These are phyloP conservation scores for Ophthalmotilapia sp. DNA, from an alignment of 2,113 vertebrate species.

Conservation along the genomic window DNA sequence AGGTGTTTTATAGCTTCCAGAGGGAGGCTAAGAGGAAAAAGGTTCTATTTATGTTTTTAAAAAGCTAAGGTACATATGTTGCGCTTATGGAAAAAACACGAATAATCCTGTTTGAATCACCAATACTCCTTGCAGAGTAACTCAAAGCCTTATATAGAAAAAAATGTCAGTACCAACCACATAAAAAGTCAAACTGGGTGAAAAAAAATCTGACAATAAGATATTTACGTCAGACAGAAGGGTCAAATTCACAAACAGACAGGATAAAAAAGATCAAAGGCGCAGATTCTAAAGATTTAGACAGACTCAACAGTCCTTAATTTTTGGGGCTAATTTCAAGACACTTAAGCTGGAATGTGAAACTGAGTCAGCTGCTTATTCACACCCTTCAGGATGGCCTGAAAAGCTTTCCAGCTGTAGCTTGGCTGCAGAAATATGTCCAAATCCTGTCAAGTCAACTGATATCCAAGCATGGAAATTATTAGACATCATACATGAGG, in stretches of 20 bases:
- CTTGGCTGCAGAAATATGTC: constrained; percentile 28
- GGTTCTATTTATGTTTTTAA: constrained; percentile 7
- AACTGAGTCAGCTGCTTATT: constrained; percentile 49
- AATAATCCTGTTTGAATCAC: neutral
- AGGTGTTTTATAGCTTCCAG: constrained; percentile 39
- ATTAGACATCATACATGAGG: constrained; percentile 34
- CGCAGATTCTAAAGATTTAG: neutral
- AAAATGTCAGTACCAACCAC: neutral
- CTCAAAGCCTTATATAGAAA: neutral
- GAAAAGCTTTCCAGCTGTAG: constrained; percentile 59
- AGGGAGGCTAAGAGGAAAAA: neutral
- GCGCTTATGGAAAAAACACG: neutral
- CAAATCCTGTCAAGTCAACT: constrained; percentile 33
- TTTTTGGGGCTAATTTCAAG: constrained; percentile 47
- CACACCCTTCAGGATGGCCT: constrained; percentile 37
- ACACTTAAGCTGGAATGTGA: constrained; percentile 50
- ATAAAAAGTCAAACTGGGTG: neutral
- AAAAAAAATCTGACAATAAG: neutral
- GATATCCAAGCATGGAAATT: constrained; percentile 47
- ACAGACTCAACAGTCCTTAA: neutral
- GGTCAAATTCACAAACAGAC: neutral
- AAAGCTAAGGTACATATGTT: neutral
- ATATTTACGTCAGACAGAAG: neutral
- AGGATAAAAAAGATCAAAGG: constrained; percentile 18
- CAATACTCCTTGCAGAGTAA: neutral